Evolutionary conservation across 2,113 vertebrate genomes (phyloP).

Genomic region (Apistogramma diplotaenia): DNA sequence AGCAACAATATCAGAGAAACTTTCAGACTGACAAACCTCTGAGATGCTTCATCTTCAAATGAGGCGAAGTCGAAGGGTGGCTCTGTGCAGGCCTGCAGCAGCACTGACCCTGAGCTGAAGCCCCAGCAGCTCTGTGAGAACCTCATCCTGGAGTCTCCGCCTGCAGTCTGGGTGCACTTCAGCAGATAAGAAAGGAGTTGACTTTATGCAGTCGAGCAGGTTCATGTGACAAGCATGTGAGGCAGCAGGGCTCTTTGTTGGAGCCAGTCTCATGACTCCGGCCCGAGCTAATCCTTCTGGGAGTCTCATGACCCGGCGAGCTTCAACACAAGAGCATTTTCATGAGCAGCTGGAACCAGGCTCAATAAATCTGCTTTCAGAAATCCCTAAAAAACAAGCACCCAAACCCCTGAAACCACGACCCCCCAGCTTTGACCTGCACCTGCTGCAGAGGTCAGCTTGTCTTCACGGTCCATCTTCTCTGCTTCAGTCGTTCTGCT

Average conservation of each 20-base stretch:
- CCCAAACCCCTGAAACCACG: not conserved
- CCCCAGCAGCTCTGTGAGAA: accelerated
- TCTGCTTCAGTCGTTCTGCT: not conserved
- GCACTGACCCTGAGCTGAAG: too few relatives aligned
- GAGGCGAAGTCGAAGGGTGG: too few relatives aligned
- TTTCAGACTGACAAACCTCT: conserved; percentile 13
- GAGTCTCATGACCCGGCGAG: conserved; percentile 83
- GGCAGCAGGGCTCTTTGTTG: conserved; percentile 57
- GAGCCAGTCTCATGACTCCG: conserved; percentile 83
- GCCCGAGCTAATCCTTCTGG: conserved; percentile 83
- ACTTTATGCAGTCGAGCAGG: conserved; percentile 80
- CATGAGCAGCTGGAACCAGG: conserved; percentile 77
- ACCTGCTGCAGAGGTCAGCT: not conserved
- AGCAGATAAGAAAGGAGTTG: conserved; percentile 70
- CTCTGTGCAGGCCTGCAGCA: too few relatives aligned
- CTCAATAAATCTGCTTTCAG: conserved; percentile 83
- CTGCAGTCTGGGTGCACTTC: conserved; percentile 70
- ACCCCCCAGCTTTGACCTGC: not conserved
- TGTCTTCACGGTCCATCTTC: not conserved
- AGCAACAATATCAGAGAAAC: not conserved
- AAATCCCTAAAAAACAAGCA: conserved; percentile 10
- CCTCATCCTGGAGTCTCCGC: too few relatives aligned
- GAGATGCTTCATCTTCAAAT: not conserved
- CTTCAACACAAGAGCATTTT: conserved; percentile 81
- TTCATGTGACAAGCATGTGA: conserved; percentile 83